phyloP scores from a whole-genome alignment of 2,888 invertebrate species.

The Andrena marginata region DNA sequence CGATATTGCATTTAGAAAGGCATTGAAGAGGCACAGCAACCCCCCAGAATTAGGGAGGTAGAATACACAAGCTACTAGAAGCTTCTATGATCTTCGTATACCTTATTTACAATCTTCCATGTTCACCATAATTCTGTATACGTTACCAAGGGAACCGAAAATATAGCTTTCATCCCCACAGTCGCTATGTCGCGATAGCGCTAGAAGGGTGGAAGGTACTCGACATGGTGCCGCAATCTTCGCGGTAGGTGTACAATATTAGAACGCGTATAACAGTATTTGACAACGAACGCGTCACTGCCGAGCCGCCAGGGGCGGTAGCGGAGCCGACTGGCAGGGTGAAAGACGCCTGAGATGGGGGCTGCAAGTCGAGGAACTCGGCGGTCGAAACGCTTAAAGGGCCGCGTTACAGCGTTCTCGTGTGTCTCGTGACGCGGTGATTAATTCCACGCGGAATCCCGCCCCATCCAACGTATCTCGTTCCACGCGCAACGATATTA shows the following conservation, averaged over 20 bases:
- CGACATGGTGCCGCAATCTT: background rate
- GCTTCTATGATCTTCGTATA: too few relatives aligned
- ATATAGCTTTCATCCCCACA: background rate
- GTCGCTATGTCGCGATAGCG: background rate
- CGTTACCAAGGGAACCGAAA: background rate
- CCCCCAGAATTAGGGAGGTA: too few relatives aligned
- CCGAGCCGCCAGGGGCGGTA: constrained; percentile 3
- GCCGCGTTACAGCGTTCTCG: constrained; percentile 43
- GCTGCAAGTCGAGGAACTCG: constrained; percentile 24
- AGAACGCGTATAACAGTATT: constrained; percentile 3
- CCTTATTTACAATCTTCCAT: too few relatives aligned
- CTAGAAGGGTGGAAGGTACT: background rate
- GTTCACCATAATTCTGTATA: too few relatives aligned
- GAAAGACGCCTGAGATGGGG: background rate
- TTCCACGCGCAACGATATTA: constrained; percentile 57
- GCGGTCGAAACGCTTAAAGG: constrained; percentile 43
- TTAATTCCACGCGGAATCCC: constrained; percentile 65
- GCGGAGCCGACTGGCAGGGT: constrained; percentile 10
- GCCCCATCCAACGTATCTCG: constrained; percentile 28
- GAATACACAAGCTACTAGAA: too few relatives aligned
- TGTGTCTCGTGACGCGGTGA: constrained; percentile 41
- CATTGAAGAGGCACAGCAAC: too few relatives aligned
- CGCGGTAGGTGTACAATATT: background rate
- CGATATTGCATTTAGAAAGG: too few relatives aligned
- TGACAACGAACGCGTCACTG: constrained; percentile 16